These are phyloP conservation scores for Pasiphila rectangulata DNA, from an alignment of 2,888 invertebrate genomes.

Conservation along the genomic window DNA sequence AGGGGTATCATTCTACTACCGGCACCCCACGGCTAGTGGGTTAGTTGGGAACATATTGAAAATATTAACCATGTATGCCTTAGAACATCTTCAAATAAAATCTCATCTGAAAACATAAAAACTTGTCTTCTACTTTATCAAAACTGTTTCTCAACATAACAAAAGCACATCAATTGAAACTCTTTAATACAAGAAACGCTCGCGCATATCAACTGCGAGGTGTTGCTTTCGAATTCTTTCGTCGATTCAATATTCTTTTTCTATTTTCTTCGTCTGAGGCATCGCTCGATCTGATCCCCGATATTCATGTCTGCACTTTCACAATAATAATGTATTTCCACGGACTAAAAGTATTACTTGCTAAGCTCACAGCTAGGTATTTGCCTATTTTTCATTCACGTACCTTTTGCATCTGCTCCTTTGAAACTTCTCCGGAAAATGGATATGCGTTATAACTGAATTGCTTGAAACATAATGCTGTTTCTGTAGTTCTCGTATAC, in stretches of 20 bases:
- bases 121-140: neutral
- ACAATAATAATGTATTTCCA: slow-evolving; percentile 37
- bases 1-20: no score
- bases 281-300: slow-evolving; percentile 40
- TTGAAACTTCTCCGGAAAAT: slow-evolving; percentile 12
- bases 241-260: slow-evolving; percentile 70
- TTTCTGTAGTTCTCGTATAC: neutral
- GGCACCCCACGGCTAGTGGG: no score
- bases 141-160: neutral
- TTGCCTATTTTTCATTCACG: slow-evolving; percentile 20
- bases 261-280: slow-evolving; percentile 57
- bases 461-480: slow-evolving; percentile 1
- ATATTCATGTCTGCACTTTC: slow-evolving; percentile 45
- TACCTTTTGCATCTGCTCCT: slow-evolving; percentile 12
- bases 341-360: slow-evolving; percentile 29
- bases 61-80: no score
- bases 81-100: neutral
- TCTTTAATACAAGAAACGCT: slow-evolving; percentile 24
- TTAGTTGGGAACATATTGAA: no score
- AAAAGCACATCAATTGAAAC: slow-evolving; percentile 6
- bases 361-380: slow-evolving; percentile 16
- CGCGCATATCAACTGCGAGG: slow-evolving; percentile 46
- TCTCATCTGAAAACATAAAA: neutral
- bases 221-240: slow-evolving; percentile 61
- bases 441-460: slow-evolving; percentile 10